Evolutionary conservation across 2,888 invertebrate species (phyloP).

Genomic region (Electrophaes corylata): DNA sequence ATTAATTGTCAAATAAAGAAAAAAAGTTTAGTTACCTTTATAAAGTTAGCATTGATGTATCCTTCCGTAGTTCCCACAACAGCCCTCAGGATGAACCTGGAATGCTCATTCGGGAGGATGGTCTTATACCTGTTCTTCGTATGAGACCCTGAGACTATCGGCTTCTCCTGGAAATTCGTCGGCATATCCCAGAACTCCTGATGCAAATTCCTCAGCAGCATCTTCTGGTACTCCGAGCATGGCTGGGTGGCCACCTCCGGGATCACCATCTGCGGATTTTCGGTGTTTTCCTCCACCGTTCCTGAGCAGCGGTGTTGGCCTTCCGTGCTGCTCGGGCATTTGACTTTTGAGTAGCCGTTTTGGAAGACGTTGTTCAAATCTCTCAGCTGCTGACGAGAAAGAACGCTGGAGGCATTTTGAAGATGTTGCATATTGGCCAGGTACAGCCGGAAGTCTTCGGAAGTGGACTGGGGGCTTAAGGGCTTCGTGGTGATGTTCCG

Average conservation of each 20-base stretch:
- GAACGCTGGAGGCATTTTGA: slow-evolving; percentile 87
- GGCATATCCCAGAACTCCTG: slow-evolving; percentile 98
- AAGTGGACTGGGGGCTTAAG: slow-evolving; percentile 86
- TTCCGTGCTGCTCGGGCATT: slow-evolving; percentile 61
- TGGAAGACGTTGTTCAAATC: slow-evolving; percentile 85
- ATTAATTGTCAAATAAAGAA: too few relatives aligned
- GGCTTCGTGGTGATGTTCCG: slow-evolving; percentile 86
- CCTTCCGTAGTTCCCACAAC: slow-evolving; percentile 85
- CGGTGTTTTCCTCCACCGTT: slow-evolving; percentile 59
- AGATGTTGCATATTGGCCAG: slow-evolving; percentile 89
- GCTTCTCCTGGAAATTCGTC: slow-evolving; percentile 95
- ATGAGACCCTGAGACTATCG: slow-evolving; percentile 94
- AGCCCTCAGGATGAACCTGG: slow-evolving; percentile 88
- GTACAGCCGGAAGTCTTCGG: slow-evolving; percentile 89
- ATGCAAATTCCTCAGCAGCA: slow-evolving; percentile 85
- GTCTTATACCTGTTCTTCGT: slow-evolving; percentile 95
- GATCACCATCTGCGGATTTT: slow-evolving; percentile 70
- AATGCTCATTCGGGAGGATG: slow-evolving; percentile 95
- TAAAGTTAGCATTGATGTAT: slow-evolving; percentile 97
- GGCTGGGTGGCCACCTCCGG: slow-evolving; percentile 71
- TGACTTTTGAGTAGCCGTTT: slow-evolving; percentile 78
- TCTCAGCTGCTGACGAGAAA: slow-evolving; percentile 85
- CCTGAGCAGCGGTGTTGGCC: slow-evolving; percentile 69
- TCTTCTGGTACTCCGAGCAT: slow-evolving; percentile 85
- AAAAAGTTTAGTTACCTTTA: slow-evolving; percentile 86